These are phyloP conservation scores for Pseudotriccus pelzelni DNA, from an alignment of 2,797 vertebrate species.

Conservation along the genomic window DNA sequence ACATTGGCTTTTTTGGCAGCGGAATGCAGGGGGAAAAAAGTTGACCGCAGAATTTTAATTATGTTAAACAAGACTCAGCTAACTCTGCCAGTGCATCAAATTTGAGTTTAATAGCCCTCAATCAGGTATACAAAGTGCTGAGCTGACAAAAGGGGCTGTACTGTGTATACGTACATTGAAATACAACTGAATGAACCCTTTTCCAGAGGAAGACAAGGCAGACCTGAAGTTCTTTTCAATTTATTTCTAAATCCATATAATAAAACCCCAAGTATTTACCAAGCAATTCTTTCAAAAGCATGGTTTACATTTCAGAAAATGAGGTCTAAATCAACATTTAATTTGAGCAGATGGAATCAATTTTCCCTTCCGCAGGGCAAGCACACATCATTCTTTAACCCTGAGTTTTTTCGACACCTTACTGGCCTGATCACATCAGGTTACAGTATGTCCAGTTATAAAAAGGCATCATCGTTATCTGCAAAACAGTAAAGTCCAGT, in stretches of 20 bases:
- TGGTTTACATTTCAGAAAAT: constrained; percentile 60
- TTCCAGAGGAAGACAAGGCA: not conserved
- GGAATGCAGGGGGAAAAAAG: constrained; percentile 9
- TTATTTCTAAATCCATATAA: constrained; percentile 29
- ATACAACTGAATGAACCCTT: not conserved
- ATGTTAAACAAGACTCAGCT: constrained; percentile 54
- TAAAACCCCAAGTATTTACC: constrained; percentile 15
- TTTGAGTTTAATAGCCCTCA: constrained; percentile 54
- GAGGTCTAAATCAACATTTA: constrained; percentile 60
- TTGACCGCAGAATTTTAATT: constrained; percentile 70
- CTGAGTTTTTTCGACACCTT: constrained; percentile 32
- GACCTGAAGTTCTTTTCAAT: not conserved
- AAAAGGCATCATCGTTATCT: not conserved
- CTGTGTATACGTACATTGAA: not conserved
- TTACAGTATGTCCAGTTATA: constrained; percentile 11
- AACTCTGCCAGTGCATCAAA: constrained; percentile 42
- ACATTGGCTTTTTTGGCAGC: constrained; percentile 24
- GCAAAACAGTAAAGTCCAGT: not conserved
- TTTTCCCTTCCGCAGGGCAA: constrained; percentile 49
- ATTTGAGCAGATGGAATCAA: constrained; percentile 63
- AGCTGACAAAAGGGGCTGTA: not conserved
- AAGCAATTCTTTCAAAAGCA: constrained; percentile 2
- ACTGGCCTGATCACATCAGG: not conserved
- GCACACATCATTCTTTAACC: not conserved
- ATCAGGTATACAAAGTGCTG: constrained; percentile 47